These are phyloP conservation scores for Isichthys henryi DNA, from an alignment of 2,113 vertebrate species.

Conservation along the genomic window DNA sequence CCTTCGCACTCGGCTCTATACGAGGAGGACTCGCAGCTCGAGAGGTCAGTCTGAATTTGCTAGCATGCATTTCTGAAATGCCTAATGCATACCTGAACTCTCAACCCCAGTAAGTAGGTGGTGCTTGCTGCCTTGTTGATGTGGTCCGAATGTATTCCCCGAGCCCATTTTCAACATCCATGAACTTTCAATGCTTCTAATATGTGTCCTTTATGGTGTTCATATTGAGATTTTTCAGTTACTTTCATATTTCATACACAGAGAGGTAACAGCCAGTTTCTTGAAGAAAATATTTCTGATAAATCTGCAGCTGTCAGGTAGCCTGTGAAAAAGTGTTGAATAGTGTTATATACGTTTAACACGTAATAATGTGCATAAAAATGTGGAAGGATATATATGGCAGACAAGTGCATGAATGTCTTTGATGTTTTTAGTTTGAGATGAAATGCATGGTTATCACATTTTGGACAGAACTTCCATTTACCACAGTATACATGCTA, in stretches of 20 bases:
- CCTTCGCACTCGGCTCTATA: conserved; percentile 62
- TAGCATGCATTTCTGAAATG: neutral
- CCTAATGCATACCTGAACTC: neutral
- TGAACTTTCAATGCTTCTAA: neutral
- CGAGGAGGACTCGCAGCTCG: conserved; percentile 81
- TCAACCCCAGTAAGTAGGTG: neutral
- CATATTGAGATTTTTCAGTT: neutral
- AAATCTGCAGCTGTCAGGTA: neutral
- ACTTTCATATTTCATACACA: neutral
- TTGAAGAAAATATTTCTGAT: neutral
- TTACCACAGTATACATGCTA: neutral
- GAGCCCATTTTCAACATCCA: neutral
- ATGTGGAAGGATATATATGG: neutral
- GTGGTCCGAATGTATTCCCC: too few species aligned
- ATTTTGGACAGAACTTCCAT: neutral
- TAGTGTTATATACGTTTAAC: neutral
- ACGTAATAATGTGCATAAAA: neutral
- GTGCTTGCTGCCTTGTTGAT: neutral
- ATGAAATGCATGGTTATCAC: neutral
- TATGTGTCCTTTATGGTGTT: neutral
- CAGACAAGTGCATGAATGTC: neutral
- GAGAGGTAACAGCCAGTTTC: neutral
- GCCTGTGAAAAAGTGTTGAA: neutral
- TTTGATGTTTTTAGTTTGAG: neutral
- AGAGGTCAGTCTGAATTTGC: conserved; percentile 61